Percentiles rank a stretch among this genome's conserved stretches.
Evolutionary conservation across 2,888 invertebrate species (phyloP).

Genomic region (Cinara cedri): DNA sequence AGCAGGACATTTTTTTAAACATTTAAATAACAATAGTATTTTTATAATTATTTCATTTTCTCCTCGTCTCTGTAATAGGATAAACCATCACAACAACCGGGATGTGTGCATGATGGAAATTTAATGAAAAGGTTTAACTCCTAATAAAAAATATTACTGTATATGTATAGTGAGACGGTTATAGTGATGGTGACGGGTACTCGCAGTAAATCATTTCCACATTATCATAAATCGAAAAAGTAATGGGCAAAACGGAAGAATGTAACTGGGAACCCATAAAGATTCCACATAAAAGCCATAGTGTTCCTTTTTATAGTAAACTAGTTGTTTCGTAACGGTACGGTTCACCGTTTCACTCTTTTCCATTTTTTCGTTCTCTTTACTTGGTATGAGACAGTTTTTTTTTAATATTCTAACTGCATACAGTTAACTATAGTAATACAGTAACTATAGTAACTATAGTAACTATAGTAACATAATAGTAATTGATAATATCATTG

Average conservation of each 20-base stretch:
- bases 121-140: slow-evolving; percentile 44
- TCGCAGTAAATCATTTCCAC: slow-evolving; percentile 53
- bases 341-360: background rate
- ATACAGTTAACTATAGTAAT: too few species aligned
- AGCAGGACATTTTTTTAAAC: background rate
- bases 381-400: too few species aligned
- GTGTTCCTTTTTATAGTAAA: slow-evolving; percentile 48
- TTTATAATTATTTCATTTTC: background rate
- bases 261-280: slow-evolving; percentile 38
- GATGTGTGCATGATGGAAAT: slow-evolving; percentile 43
- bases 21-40: slow-evolving; percentile 22
- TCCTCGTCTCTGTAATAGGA: background rate
- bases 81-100: background rate
- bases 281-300: slow-evolving; percentile 43
- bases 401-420: too few species aligned
- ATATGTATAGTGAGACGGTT: slow-evolving; percentile 15
- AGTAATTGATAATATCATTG: too few species aligned
- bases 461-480: too few species aligned
- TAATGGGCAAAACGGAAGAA: slow-evolving; percentile 19
- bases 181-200: slow-evolving; percentile 50
- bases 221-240: slow-evolving; percentile 56
- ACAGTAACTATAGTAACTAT: too few species aligned
- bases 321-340: slow-evolving; percentile 21
- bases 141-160: slow-evolving; percentile 37
- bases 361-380: background rate